Base-by-base conservation (phyloP, 1,140 invertebrate genomes). In the Cyclina sinensis region DNA sequence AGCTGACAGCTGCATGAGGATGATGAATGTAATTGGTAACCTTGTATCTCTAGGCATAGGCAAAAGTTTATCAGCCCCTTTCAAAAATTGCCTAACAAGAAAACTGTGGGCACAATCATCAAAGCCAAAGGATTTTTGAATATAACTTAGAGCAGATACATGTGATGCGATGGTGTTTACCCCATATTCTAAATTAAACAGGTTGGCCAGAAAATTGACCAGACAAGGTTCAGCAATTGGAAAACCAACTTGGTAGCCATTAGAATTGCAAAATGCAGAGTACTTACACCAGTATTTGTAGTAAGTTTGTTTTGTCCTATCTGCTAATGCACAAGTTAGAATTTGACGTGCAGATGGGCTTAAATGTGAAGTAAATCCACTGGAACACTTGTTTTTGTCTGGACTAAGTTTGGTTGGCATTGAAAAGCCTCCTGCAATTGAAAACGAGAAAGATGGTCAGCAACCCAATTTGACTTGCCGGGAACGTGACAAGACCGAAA, bases 401-500 rank as follows among this genome's bases (percentile, higher is more conserved):
- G 21, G 18, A 74, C 79, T 32, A 83, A 32, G 27, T 30, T 76
- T 16, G 86, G 86, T 5, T 39, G 54, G 27, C 39, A 39, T 43
- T 51, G 32, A n/a, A 39, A 65, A 11, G 70, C 65, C 32, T 48
- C 32, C 59, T 84, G 70, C 39, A 89, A 73, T 73, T 86, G n/a
- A 80, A 84, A 87, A 84, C 90, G 84, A 73, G 87, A 91, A 24
- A 91, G 57, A 0, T 46, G n/a, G 79, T 89, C 84, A 48, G 88
- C 78, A 27, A 78, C 14, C 7, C 39, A 24, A 70, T 91, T 89
- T 18, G 59, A 16, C 14, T 46, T 37, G 2, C 83, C 76, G 0
- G 83, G 35, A n/a, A 90, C 18, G 48, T 90, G 89, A 43, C 81
- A 21, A 24, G 89, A 65, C 35, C 70, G 16, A 54, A 78, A 78